Evolutionary conservation across 37 sponge, comb jelly and placozoan genomes (phyloP).

Genomic region (Spongilla lacustris): DNA sequence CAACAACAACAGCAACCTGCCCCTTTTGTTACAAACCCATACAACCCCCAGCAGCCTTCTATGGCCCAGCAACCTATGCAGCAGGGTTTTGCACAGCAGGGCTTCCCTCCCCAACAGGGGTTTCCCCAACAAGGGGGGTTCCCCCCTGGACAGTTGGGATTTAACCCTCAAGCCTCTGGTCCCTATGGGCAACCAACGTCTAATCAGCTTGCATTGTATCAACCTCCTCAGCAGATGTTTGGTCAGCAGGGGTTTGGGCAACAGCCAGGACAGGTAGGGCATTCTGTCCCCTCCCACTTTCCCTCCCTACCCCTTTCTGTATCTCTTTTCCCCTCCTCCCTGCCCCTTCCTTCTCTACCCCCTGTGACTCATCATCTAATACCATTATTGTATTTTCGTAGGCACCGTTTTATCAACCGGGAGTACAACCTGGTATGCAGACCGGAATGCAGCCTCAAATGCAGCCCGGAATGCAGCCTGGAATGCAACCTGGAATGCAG

Average conservation of each 20-base stretch:
- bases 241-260: conserved; percentile 6
- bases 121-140: background rate
- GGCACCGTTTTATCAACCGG: no score
- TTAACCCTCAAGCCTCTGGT: no score
- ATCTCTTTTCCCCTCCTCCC: background rate
- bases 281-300: background rate
- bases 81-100: background rate
- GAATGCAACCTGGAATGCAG: no score
- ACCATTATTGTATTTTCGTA: no score
- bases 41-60: background rate
- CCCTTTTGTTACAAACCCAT: background rate
- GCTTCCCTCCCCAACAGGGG: conserved; percentile 7
- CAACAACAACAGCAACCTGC: conserved; percentile 37
- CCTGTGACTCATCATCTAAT: no score
- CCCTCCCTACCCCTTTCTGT: background rate
- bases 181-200: background rate
- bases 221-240: conserved; percentile 60
- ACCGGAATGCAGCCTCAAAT: background rate
- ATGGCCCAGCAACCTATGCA: conserved; percentile 26
- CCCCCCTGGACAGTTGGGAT: background rate
- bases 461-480: background rate
- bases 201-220: conserved; percentile 78
- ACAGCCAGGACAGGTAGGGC: background rate
- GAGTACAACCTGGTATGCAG: background rate
- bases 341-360: background rate